Evolutionary conservation across 2,888 invertebrate genomes (phyloP).

Genomic region (Corythucha ciliata): DNA sequence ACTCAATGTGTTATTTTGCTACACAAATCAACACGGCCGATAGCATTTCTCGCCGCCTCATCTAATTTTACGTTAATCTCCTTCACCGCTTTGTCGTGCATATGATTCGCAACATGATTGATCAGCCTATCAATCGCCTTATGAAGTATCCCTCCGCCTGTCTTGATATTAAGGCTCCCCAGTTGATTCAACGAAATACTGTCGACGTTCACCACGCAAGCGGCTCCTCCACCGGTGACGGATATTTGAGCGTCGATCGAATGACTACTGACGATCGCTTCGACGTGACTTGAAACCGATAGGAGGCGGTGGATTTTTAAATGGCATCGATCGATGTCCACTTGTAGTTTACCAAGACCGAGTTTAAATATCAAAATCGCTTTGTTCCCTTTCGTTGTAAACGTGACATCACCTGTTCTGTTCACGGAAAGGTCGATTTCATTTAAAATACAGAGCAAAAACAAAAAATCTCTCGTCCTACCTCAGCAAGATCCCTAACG

Average conservation of each 20-base stretch:
- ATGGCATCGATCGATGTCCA: constrained; percentile 22
- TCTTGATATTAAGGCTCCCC: constrained; percentile 25
- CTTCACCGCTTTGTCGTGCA: constrained; percentile 19
- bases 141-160: constrained; percentile 28
- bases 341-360: constrained; percentile 24
- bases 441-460: no score
- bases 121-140: constrained; percentile 26
- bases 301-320: constrained; percentile 26
- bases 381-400: constrained; percentile 26
- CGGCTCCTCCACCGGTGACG: constrained; percentile 17
- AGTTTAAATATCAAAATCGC: constrained; percentile 20
- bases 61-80: constrained; percentile 18
- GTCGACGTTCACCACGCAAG: constrained; percentile 26
- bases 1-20: constrained; percentile 26
- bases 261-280: constrained; percentile 22
- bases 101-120: constrained; percentile 17
- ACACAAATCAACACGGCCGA: constrained; percentile 24
- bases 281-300: constrained; percentile 22
- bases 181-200: constrained; percentile 22
- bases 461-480: no score
- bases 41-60: constrained; percentile 16
- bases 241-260: constrained; percentile 27
- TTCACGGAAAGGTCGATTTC: no score
- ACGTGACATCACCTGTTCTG: constrained; percentile 27
- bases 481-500: no score